Evolutionary conservation across 2,888 invertebrate species (phyloP).

Genomic region (Branchellion lobata): DNA sequence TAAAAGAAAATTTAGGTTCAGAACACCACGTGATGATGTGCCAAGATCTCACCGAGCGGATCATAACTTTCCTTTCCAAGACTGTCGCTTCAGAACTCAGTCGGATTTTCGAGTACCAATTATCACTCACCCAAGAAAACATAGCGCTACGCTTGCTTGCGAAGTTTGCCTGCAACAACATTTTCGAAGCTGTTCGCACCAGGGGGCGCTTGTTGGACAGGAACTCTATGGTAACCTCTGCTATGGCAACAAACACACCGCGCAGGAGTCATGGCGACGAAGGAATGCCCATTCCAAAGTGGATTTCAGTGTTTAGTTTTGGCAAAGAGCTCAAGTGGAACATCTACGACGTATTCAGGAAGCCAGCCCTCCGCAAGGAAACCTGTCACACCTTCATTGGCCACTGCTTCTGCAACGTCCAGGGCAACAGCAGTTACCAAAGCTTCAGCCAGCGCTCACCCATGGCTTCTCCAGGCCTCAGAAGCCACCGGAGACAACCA

Average conservation of each 20-base stretch:
- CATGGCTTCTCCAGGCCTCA: background rate
- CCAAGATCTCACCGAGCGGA: conserved; percentile 30
- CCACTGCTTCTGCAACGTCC: background rate
- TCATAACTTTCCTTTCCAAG: conserved; percentile 47
- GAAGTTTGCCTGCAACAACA: conserved; percentile 50
- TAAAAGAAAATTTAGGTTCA: conserved; percentile 1
- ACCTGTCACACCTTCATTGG: background rate
- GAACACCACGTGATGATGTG: conserved; percentile 24
- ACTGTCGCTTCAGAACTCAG: conserved; percentile 50
- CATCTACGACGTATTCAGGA: conserved; percentile 50
- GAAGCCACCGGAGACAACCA: background rate
- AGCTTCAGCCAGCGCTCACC: background rate
- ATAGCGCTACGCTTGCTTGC: conserved; percentile 51
- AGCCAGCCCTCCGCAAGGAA: conserved; percentile 51
- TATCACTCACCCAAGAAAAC: conserved; percentile 50
- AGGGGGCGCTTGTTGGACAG: conserved; percentile 38
- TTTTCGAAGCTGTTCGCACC: conserved; percentile 48
- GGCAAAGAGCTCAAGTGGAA: conserved; percentile 52
- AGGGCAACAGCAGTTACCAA: background rate
- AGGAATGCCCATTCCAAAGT: conserved; percentile 2
- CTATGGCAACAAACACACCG: conserved; percentile 22
- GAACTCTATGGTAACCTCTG: conserved; percentile 46
- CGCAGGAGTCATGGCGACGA: background rate
- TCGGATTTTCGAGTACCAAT: conserved; percentile 52
- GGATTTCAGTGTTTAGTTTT: conserved; percentile 50